These are phyloP conservation scores for Hyperoplus lanceolatus DNA, from an alignment of 2,797 vertebrate species.

Conservation along the genomic window DNA sequence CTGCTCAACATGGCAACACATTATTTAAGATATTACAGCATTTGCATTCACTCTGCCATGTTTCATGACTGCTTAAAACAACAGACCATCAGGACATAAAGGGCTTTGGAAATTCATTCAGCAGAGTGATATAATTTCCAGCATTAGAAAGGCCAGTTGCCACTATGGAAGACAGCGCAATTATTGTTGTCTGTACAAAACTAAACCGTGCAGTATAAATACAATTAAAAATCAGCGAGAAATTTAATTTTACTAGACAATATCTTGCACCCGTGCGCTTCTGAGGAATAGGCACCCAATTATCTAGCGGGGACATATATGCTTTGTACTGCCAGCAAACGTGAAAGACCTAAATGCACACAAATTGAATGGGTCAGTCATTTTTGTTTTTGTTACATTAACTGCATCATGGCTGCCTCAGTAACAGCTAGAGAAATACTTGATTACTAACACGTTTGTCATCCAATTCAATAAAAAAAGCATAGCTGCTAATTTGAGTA, in stretches of 20 bases:
- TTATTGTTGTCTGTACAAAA: constrained; percentile 66
- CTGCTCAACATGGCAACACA: constrained; percentile 62
- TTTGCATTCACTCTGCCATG: constrained; percentile 69
- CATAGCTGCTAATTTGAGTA: constrained; percentile 68
- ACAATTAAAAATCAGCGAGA: constrained; percentile 72
- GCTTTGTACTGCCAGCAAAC: constrained; percentile 54
- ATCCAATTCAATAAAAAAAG: constrained; percentile 73
- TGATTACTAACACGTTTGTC: constrained; percentile 70
- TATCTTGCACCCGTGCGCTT: constrained; percentile 65
- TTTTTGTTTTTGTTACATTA: constrained; percentile 1
- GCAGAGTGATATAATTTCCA: constrained; percentile 69
- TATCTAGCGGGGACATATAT: constrained; percentile 56
- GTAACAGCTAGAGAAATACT: constrained; percentile 67
- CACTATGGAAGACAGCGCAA: constrained; percentile 81
- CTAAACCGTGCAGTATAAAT: constrained; percentile 61
- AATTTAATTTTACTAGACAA: constrained; percentile 69
- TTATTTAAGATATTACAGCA: constrained; percentile 65
- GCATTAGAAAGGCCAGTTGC: constrained; percentile 67
- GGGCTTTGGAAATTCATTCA: constrained; percentile 62
- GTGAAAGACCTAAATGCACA: constrained; percentile 49
- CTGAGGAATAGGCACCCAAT: constrained; percentile 72
- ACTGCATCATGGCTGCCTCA: constrained; percentile 38
- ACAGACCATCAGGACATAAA: constrained; percentile 61
- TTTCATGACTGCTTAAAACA: constrained; percentile 75
- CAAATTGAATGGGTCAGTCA: constrained; percentile 33